phyloP scores from a whole-genome alignment of 2,113 vertebrate genomes.

The Azemiops feae region DNA sequence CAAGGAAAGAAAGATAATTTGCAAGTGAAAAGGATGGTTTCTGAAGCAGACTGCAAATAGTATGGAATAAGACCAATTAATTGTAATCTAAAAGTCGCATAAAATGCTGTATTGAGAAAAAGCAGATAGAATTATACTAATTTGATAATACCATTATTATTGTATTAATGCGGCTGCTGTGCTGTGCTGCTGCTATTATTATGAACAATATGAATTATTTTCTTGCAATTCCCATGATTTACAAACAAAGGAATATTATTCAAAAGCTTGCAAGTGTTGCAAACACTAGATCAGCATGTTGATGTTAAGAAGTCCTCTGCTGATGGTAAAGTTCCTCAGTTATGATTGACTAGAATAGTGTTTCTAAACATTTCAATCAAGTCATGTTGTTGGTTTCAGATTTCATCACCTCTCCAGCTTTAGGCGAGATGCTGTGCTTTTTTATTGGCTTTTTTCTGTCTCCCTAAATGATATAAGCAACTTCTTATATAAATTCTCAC shows the following conservation, averaged over 20 bases:
- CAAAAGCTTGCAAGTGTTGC: neutral
- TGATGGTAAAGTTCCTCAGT: neutral
- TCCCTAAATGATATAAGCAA: neutral
- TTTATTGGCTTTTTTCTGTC: neutral
- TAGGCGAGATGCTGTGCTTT: neutral
- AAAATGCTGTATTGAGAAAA: neutral
- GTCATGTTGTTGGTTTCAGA: neutral
- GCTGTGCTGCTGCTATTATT: neutral
- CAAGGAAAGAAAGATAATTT: constrained; percentile 10
- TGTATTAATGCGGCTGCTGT: neutral
- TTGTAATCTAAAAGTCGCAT: neutral
- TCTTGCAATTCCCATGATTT: neutral
- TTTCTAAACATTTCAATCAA: neutral
- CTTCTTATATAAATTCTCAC: neutral
- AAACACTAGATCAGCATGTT: neutral
- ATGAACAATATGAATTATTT: neutral
- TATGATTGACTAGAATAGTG: neutral
- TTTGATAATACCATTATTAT: neutral
- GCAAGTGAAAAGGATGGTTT: neutral
- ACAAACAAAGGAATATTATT: neutral
- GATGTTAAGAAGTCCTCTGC: neutral
- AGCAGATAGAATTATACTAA: neutral
- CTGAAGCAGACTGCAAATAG: neutral
- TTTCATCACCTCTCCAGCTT: neutral
- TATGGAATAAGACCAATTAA: neutral